Base-by-base conservation (phyloP, 2,797 vertebrate genomes). In the Protonibea diacanthus region DNA sequence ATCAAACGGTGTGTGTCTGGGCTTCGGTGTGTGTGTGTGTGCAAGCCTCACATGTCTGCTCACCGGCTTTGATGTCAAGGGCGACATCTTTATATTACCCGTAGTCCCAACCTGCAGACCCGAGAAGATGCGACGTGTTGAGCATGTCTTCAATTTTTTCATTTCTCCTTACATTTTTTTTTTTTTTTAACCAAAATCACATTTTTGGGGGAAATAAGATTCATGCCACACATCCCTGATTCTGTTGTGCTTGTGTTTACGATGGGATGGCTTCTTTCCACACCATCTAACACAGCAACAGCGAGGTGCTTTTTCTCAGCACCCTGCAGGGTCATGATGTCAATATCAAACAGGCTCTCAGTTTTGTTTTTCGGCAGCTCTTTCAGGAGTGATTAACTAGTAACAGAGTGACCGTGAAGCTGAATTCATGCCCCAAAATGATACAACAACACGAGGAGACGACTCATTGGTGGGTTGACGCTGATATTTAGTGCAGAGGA, bases 1-100 rank as follows among this genome's bases (percentile, higher is more conserved):
- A 91, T 93, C 86, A 86, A 79, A 84, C 72, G 13, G 12, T 71
- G 65, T 66, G 71, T 78, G 76, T 85, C 53, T 70, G 51, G 45
- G 62, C 23, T 29, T 49, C 33, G 65, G 64, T 74, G 48, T 72
- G 67, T 52, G 73, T 53, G 20, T 58, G 63, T 63, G 65, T 27
- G 40, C 5, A 33, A 45, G 48, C 52, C 18, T 66, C 33, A 29
- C 20, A 71, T 17, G 67, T 48, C 62, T 67, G 25, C 80, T 68
- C 64, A 13, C 57, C 29, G n/a, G 81, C 84, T 91, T 89, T 84
- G 74, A 87, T 92, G 83, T 91, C 78, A 88, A 90, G 82, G 85
- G 64, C 74, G 49, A 85, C 81, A 55, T 88, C 84, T 90, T 78
- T 67, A 82, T 86, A 78, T 75, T 79, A 70, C 51, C 78, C 12